Evolutionary conservation across 2,888 invertebrate species (phyloP).

Genomic region (Exephanes ischioxanthus): DNA sequence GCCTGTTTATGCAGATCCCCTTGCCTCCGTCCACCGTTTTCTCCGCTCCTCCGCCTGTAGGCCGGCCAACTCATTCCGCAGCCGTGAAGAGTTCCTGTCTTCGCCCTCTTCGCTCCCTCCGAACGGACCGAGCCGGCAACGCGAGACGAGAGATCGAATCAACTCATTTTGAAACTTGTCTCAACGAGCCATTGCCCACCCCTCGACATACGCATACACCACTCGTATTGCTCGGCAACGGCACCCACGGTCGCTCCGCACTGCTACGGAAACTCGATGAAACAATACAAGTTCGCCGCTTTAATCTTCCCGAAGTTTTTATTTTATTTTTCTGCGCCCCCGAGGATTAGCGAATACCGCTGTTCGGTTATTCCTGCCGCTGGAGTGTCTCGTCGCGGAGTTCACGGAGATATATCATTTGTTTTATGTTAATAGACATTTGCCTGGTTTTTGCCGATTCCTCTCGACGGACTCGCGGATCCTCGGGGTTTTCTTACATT

Average conservation of each 20-base stretch:
- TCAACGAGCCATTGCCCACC: constrained; percentile 29
- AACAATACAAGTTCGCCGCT: constrained; percentile 9
- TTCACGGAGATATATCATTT: background rate
- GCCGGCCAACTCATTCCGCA: constrained; percentile 41
- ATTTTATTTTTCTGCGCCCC: background rate
- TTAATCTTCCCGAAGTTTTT: constrained; percentile 1
- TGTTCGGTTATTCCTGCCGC: background rate
- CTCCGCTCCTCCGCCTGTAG: background rate
- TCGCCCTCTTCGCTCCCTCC: constrained; percentile 19
- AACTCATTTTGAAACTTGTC: constrained; percentile 57
- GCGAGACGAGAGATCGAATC: constrained; percentile 55
- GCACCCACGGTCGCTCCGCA: background rate
- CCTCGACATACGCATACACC: background rate
- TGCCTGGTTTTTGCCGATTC: background rate
- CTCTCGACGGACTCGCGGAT: background rate
- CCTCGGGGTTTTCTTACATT: background rate
- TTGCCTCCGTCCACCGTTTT: background rate
- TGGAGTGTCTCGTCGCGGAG: background rate
- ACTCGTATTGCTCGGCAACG: constrained; percentile 5
- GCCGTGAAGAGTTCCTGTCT: constrained; percentile 14
- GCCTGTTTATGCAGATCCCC: constrained; percentile 48
- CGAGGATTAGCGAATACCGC: background rate
- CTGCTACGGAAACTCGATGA: background rate
- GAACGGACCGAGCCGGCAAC: constrained; percentile 22
- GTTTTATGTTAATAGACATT: background rate